These are phyloP conservation scores for Stictocephala bisonia DNA, from an alignment of 2,888 invertebrate genomes.

Conservation along the genomic window DNA sequence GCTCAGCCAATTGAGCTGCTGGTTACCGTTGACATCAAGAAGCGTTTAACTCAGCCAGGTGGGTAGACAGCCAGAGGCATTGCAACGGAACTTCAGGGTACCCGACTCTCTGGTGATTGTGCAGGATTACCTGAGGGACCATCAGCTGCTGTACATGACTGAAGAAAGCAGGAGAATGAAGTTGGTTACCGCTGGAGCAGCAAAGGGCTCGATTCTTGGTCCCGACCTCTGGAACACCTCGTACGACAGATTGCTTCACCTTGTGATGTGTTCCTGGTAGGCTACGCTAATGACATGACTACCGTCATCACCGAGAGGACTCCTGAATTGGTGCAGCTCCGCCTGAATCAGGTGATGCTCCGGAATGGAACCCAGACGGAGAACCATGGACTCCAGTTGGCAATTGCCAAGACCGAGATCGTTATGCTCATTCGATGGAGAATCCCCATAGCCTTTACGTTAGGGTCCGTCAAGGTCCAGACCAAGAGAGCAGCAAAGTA, in stretches of 20 bases:
- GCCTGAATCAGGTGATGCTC: slow-evolving; percentile 45
- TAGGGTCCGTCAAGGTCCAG: slow-evolving; percentile 18
- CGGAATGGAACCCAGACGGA: slow-evolving; percentile 51
- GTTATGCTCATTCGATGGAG: slow-evolving; percentile 50
- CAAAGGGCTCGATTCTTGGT: slow-evolving; percentile 53
- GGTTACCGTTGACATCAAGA: slow-evolving; percentile 49
- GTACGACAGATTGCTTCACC: slow-evolving; percentile 51
- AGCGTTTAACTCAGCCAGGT: slow-evolving; percentile 56
- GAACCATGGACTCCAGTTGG: slow-evolving; percentile 50
- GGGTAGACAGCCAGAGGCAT: slow-evolving; percentile 49
- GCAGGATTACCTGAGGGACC: slow-evolving; percentile 52
- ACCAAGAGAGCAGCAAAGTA: slow-evolving; percentile 51
- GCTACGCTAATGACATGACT: slow-evolving; percentile 53
- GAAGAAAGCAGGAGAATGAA: slow-evolving; percentile 41
- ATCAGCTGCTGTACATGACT: slow-evolving; percentile 49
- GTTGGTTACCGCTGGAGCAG: slow-evolving; percentile 50
- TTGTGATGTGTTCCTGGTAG: slow-evolving; percentile 47
- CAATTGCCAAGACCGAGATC: slow-evolving; percentile 53
- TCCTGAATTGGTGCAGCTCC: slow-evolving; percentile 34
- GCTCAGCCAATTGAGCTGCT: slow-evolving; percentile 48
- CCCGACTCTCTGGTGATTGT: slow-evolving; percentile 51
- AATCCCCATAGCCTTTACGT: slow-evolving; percentile 41
- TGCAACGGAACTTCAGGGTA: slow-evolving; percentile 40
- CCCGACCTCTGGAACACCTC: slow-evolving; percentile 56
- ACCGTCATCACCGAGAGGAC: slow-evolving; percentile 48